A percentile compares a stretch with the other conserved stretches of the same genome.
Conservation (phyloP, 2,888 invertebrate species). For the Adineta ricciae region DNA sequence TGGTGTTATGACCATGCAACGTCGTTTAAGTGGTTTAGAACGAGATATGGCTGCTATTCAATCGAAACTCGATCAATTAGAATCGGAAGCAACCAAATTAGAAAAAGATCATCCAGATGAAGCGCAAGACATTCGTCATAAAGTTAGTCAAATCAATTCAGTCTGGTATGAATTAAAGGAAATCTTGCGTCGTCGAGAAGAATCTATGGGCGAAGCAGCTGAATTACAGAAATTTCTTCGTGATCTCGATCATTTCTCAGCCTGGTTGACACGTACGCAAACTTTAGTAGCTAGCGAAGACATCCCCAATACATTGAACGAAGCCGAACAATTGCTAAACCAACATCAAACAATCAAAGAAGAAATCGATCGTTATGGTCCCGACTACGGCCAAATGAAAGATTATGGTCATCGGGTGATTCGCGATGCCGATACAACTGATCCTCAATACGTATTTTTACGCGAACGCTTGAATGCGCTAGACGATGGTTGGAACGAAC, state of each 20-base stretch:
- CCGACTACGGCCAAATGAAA: slow-evolving; percentile 98
- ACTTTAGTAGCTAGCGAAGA: slow-evolving; percentile 61
- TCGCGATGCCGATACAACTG: slow-evolving; percentile 62
- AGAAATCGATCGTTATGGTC: slow-evolving; percentile 96
- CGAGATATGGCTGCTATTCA: slow-evolving; percentile 95
- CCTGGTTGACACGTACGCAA: slow-evolving; percentile 92
- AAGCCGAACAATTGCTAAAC: slow-evolving; percentile 87
- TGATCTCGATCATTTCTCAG: slow-evolving; percentile 87
- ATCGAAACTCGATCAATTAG: slow-evolving; percentile 59
- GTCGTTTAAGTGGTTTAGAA: slow-evolving; percentile 93
- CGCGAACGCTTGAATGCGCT: slow-evolving; percentile 90
- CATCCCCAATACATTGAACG: slow-evolving; percentile 53
- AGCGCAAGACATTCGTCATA: slow-evolving; percentile 74
- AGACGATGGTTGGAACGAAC: slow-evolving; percentile 96
- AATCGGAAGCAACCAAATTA: slow-evolving; percentile 36
- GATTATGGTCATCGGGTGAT: slow-evolving; percentile 93
- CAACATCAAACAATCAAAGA: slow-evolving; percentile 97
- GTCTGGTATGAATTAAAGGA: slow-evolving; percentile 94
- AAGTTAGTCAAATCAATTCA: slow-evolving; percentile 76
- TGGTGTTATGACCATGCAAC: slow-evolving; percentile 87
- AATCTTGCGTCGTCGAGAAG: slow-evolving; percentile 72
- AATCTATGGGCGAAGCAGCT: slow-evolving; percentile 94
- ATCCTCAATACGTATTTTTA: slow-evolving; percentile 99
- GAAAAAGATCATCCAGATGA: slow-evolving; percentile 35
- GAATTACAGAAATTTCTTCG: slow-evolving; percentile 75